These are phyloP conservation scores for Eretmochelys imbricata DNA, from an alignment of 2,113 vertebrate species.

Conservation along the genomic window DNA sequence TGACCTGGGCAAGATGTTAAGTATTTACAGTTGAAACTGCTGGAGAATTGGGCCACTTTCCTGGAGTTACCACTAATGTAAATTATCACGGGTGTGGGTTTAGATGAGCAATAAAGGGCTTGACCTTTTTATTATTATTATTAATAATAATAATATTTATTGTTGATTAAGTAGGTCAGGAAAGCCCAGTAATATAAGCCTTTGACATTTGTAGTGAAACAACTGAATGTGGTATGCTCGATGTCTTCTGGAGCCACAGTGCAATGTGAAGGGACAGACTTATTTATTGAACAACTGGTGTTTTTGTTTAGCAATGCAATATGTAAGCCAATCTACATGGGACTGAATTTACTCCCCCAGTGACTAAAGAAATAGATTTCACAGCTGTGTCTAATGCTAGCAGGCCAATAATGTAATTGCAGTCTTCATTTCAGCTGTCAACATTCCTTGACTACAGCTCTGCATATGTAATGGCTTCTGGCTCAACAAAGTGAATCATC, in stretches of 20 bases:
- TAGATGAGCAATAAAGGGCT: background rate
- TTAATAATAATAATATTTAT: background rate
- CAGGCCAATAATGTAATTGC: background rate
- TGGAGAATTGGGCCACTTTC: background rate
- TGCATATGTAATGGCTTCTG: background rate
- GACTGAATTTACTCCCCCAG: background rate
- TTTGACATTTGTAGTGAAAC: background rate
- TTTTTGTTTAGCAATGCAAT: background rate
- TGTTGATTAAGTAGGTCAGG: background rate
- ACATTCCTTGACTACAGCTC: background rate
- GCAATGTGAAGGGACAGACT: background rate
- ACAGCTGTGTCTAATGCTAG: background rate
- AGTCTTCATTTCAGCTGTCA: background rate
- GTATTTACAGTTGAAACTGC: background rate
- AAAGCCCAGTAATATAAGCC: background rate
- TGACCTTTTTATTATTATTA: background rate
- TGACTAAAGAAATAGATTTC: background rate
- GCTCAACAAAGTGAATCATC: background rate
- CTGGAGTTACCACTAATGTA: background rate
- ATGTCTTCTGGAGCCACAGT: background rate
- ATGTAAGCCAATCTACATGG: background rate
- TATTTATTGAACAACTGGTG: background rate
- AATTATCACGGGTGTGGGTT: background rate
- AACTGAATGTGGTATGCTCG: too few species aligned
- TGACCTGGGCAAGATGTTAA: rapidly evolving